Evolutionary conservation across 2,888 invertebrate genomes (phyloP), one percentile per base, ranked within the genome.

Genomic region (Keiferia lycopersicella): DNA sequence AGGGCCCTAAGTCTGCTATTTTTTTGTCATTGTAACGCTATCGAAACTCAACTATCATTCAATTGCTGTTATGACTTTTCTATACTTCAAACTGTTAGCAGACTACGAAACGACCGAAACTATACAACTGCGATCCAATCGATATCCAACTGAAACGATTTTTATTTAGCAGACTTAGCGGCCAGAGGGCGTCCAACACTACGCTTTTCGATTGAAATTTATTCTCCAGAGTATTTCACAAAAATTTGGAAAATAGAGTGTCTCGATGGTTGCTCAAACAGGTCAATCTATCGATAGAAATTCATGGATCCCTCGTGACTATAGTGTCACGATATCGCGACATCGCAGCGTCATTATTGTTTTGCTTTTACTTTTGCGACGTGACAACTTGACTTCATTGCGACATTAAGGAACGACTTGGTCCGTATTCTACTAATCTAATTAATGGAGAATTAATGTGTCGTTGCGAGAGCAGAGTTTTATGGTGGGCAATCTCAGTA

Each of bases 341-440:
- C 39, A 20, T 51, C 51, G 30, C 62, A 2, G 12, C 41, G 30
- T 16, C 57, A 63, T 57, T 63, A 57, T 63, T 63, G 63, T 63
- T 30, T 56, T 12, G 39, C 63, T 57, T 51, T 63, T 63, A 63
- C 63, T 63, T 63, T 63, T 45, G 30, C 48, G 18, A 58, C 53
- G 61, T 56, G 53, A 53, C 64, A 38, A 59, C 6, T 26, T 4
- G 6, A 6, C 26, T 4, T 26, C 26, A 26, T 61, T 61, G 26
- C 58, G 58, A 63, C 26, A 63, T 12, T 3, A 56, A 56, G 20
- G 30, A 56, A 30, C 56, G 12, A 56, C 20, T 22, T 30, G 22
- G 56, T n/a, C 56, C 11, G 26, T 56, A 56, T 56, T 56, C 56
- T 56, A 56, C 56, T 56, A 30, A 51, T 20, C 56, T 26, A 26